Percentiles rank a stretch among this genome's conserved stretches.
Evolutionary conservation across 2,797 vertebrate genomes (phyloP).

Genomic region (Odontamblyopus lacepedii): DNA sequence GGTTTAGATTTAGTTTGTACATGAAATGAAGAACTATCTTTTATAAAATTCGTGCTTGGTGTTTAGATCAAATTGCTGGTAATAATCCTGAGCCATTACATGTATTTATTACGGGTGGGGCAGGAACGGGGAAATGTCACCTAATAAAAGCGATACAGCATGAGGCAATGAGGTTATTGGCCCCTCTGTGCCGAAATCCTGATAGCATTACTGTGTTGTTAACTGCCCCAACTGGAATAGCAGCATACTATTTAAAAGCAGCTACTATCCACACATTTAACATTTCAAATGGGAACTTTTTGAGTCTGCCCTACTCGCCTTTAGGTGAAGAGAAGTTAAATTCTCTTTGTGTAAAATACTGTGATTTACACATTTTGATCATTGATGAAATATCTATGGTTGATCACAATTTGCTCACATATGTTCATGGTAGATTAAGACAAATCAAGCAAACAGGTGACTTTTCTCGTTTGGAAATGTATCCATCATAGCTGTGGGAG

Average conservation of each 20-base stretch:
- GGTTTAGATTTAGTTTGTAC: no score
- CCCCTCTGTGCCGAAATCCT: no score
- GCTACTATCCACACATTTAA: constrained; percentile 13
- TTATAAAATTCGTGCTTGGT: no score
- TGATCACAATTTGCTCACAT: constrained; percentile 22
- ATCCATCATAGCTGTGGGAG: background rate
- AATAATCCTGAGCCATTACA: no score
- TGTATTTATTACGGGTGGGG: no score
- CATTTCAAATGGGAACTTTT: constrained; percentile 22
- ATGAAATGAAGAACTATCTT: no score
- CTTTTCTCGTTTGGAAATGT: constrained; percentile 13
- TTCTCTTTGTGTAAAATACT: constrained; percentile 11
- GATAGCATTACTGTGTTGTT: no score
- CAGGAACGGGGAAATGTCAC: no score
- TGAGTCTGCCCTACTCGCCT: constrained; percentile 14
- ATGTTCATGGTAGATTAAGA: constrained; percentile 26
- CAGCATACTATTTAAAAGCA: constrained; percentile 24
- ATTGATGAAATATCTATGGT: constrained; percentile 48
- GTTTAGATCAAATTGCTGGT: no score
- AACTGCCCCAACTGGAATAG: background rate
- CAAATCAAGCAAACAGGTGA: constrained; percentile 31
- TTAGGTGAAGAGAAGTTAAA: constrained; percentile 30
- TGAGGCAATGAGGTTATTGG: no score
- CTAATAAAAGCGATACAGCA: no score
- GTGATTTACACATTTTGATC: constrained; percentile 30